Evolutionary conservation across 2,888 invertebrate genomes (phyloP).

Genomic region (Zygaena filipendulae): DNA sequence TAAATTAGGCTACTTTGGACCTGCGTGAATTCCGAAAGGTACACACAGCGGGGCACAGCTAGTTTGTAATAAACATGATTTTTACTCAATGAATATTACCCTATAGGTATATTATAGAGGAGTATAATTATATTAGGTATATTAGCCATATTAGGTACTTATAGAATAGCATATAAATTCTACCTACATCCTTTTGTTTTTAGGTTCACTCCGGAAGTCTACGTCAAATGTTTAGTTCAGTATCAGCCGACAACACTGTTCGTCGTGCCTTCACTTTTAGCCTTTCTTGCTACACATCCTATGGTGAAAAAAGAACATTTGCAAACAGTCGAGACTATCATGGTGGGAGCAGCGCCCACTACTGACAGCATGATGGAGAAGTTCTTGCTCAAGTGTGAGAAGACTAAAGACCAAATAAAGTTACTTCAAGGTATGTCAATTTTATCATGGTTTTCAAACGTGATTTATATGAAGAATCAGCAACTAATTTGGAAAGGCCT

Average conservation of each 20-base stretch:
- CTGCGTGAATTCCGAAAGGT: too few species aligned
- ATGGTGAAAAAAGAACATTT: slow-evolving; percentile 74
- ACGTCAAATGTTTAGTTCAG: slow-evolving; percentile 71
- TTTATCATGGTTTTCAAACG: neutral
- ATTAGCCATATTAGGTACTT: too few species aligned
- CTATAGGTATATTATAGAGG: too few species aligned
- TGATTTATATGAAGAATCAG: neutral
- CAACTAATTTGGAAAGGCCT: too few species aligned
- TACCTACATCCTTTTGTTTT: too few species aligned
- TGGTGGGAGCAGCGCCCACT: slow-evolving; percentile 81
- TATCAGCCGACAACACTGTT: slow-evolving; percentile 73
- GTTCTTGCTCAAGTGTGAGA: slow-evolving; percentile 69
- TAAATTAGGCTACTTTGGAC: too few species aligned
- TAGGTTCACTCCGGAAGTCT: slow-evolving; percentile 78
- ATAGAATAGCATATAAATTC: too few species aligned
- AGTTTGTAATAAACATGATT: too few species aligned
- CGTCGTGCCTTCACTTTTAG: slow-evolving; percentile 80
- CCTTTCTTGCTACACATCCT: slow-evolving; percentile 80
- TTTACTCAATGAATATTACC: too few species aligned
- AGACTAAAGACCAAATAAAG: slow-evolving; percentile 54
- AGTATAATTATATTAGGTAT: too few species aligned
- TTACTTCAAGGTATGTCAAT: slow-evolving; percentile 45
- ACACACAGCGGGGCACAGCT: too few species aligned
- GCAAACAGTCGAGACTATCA: slow-evolving; percentile 69
- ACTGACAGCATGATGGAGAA: slow-evolving; percentile 72